Evolutionary conservation across 2,888 invertebrate species (phyloP), one percentile per base, ranked within the genome.

Genomic region (Ommatoiulus sabulosus): DNA sequence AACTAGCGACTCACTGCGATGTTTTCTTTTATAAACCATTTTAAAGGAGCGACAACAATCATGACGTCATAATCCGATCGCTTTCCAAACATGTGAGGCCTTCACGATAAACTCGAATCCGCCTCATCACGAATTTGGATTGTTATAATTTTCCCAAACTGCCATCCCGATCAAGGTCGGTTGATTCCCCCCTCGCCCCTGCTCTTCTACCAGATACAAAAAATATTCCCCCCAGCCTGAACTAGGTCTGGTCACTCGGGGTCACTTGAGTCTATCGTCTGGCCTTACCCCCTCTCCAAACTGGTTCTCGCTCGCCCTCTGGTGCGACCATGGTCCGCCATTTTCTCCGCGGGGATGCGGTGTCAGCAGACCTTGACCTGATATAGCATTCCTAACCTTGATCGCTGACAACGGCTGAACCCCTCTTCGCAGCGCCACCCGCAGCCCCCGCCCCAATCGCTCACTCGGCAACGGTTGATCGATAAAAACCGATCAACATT

Each of bases 301-400:
- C 48, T 48, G 48, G 48, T 48, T 48, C 48, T 12, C 48, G 8
- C 48, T n/a, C 52, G 17, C 17, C 15, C 46, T 5, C 20, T 72
- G 72, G 72, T 3, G 15, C 52, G 52, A 52, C 52, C 52, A 52
- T 52, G 52, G 12, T 10, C 72, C 8, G 24, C 20, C 20, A 4
- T 20, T 20, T 24, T 72, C 72, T 24, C 6, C 2, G 72, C 24
- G 63, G n/a, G 52, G 63, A 63, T 63, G n/a, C n/a, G n/a, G n/a
- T n/a, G n/a, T n/a, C n/a, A n/a, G 12, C 63, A 72, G 72, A 24
- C 72, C 72, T 72, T 72, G 72, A 72, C 72, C 72, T 20, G 72
- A 72, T 72, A 72, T 72, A 7, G 72, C 72, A 24, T 20, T 20
- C 72, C 72, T 72, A 72, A 72, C 72, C 72, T 72, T 72, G 72